phyloP scores from a whole-genome alignment of 2,797 vertebrate species.

The Onychomys leucogaster region DNA sequence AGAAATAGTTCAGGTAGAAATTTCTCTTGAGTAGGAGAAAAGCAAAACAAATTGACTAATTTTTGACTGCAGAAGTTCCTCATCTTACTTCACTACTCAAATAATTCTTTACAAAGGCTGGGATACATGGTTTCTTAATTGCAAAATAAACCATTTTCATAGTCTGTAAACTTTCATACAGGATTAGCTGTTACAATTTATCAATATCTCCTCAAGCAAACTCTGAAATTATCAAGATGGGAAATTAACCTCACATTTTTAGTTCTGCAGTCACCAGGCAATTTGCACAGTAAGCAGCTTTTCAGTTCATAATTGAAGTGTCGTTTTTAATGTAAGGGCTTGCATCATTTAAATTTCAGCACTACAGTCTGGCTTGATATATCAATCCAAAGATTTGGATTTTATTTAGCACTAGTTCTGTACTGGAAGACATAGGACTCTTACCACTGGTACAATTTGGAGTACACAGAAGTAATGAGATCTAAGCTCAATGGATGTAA shows the following conservation, averaged over 20 bases:
- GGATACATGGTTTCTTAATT: slow-evolving; percentile 77
- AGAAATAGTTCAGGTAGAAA: slow-evolving; percentile 78
- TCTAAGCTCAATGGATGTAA: neutral
- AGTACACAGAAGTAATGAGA: neutral
- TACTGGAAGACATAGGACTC: slow-evolving; percentile 57
- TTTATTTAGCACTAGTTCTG: slow-evolving; percentile 69
- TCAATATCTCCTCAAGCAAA: slow-evolving; percentile 81
- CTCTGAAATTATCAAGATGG: slow-evolving; percentile 79
- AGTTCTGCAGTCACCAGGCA: slow-evolving; percentile 74
- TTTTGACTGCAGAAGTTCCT: slow-evolving; percentile 77
- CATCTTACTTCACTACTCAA: slow-evolving; percentile 67
- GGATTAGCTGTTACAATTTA: slow-evolving; percentile 80
- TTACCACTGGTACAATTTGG: neutral
- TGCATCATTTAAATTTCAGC: slow-evolving; percentile 71
- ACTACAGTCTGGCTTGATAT: slow-evolving; percentile 67
- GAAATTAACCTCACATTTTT: slow-evolving; percentile 82
- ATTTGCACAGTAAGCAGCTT: slow-evolving; percentile 76
- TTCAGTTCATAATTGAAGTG: slow-evolving; percentile 77
- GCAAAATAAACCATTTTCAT: slow-evolving; percentile 85
- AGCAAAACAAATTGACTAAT: slow-evolving; percentile 71
- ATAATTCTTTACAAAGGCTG: slow-evolving; percentile 79
- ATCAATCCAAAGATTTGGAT: slow-evolving; percentile 50
- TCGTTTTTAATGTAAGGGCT: slow-evolving; percentile 60
- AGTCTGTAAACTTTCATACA: slow-evolving; percentile 81
- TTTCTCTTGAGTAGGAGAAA: slow-evolving; percentile 71